Base-by-base conservation (phyloP, 2,113 vertebrate species). In the Anser brachyrhynchus region DNA sequence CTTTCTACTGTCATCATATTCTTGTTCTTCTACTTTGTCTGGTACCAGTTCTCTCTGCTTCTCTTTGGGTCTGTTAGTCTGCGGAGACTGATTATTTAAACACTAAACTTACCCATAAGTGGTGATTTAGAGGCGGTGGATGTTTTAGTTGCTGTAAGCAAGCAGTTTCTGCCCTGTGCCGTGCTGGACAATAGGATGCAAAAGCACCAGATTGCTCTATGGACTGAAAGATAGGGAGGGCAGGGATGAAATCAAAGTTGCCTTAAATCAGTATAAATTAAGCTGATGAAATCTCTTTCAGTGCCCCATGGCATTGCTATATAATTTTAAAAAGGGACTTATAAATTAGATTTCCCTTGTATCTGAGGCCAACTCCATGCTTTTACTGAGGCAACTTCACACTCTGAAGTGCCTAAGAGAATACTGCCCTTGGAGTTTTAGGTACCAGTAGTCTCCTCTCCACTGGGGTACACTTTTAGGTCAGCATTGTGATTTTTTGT, bases 401-500 rank as follows among this genome's bases (percentile, higher is more conserved):
- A 58, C 69, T 71, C 79, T 54, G 78, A 95, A 93, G 29, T 33
- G 39, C 69, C 87, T 4, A 0, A 88, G 51, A 86, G 76, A 67
- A 71, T 69, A 29, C 14, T 71, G 44, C 22, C 35, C 9, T n/a
- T 89, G 62, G 80, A 87, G 33, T 66, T 86, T 58, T 51, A 76
- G 44, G 49, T 84, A 49, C 92, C 75, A 73, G 87, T 72, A 44
- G 76, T 91, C 44, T 77, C 19, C 41, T 92, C 44, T 89, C 62
- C 26, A 51, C 58, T 1, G 1, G 41, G 28, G 49, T 22, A 73
- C 71, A 35, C 29, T 79, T 93, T 72, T 7, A 89, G 78, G 73
- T 92, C 71, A 79, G 77, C 13, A 6, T 64, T 78, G 19, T 89
- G 57, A 71, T 90, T 89, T 41, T 83, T 95, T 92, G 49, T 94